Percentiles rank a stretch among this genome's conserved stretches.
phyloP scores from a whole-genome alignment of 2,797 vertebrate species.

The Phoxinus dragarum region DNA sequence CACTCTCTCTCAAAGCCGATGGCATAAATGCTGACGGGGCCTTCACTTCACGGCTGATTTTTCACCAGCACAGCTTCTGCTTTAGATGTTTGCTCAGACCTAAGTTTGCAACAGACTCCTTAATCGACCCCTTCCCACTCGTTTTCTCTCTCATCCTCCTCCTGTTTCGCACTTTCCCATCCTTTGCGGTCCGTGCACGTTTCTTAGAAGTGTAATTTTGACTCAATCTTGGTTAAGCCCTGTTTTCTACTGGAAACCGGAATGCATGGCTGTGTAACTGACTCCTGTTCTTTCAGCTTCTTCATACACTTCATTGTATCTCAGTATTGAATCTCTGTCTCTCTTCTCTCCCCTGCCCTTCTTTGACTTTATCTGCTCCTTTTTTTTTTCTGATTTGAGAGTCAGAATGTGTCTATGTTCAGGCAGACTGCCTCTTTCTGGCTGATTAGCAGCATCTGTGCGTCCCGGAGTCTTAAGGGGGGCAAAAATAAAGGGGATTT shows the following conservation, averaged over 20 bases:
- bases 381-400: constrained; percentile 35
- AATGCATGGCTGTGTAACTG: background rate
- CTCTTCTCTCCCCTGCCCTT: constrained; percentile 15
- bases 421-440: constrained; percentile 42
- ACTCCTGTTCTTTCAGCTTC: background rate
- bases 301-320: constrained; percentile 1
- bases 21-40: constrained; percentile 42
- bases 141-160: background rate
- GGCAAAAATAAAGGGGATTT: constrained; percentile 29
- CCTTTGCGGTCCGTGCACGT: background rate
- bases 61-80: background rate
- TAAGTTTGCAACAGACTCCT: constrained; percentile 6
- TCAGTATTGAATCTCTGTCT: constrained; percentile 14
- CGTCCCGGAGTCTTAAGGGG: constrained; percentile 52
- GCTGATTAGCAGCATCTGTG: constrained; percentile 66
- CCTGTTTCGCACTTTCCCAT: background rate
- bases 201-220: constrained; percentile 13
- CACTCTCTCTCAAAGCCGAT: constrained; percentile 33
- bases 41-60: constrained; percentile 11
- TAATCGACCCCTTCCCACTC: background rate
- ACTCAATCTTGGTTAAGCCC: background rate
- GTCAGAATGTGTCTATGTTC: constrained; percentile 40
- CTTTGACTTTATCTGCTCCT: constrained; percentile 34
- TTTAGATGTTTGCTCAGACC: constrained; percentile 16
- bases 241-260: background rate